Conservation (phyloP, 35 echinoderm and acorn worm genomes). For the Lytechinus pictus region DNA sequence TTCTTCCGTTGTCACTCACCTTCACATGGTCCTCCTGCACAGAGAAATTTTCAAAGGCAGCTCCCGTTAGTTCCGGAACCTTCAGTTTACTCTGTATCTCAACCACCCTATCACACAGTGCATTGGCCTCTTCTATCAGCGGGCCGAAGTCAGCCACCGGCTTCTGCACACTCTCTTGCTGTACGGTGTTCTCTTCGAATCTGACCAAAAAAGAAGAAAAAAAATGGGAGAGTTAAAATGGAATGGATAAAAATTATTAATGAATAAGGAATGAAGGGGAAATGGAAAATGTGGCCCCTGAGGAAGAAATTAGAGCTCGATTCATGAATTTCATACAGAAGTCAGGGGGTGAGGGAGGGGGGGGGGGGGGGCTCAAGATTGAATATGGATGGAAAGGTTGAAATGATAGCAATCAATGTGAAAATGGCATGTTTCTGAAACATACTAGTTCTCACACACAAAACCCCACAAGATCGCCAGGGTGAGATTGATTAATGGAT, state of each 20-base stretch:
- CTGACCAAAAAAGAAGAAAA: neutral
- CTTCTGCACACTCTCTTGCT: neutral
- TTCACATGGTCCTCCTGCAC: conserved; percentile 90
- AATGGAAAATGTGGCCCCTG: neutral
- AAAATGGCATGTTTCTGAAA: neutral
- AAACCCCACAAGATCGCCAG: neutral
- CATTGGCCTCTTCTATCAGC: conserved; percentile 22
- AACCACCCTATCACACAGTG: conserved; percentile 6
- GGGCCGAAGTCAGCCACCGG: conserved; percentile 29
- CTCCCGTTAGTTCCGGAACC: conserved; percentile 72
- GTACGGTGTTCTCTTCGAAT: neutral
- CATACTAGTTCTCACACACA: neutral
- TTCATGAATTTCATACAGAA: neutral
- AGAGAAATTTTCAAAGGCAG: conserved; percentile 91
- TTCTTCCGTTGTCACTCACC: conserved; percentile 56
- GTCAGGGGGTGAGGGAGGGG: neutral
- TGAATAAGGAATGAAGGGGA: conserved; percentile 24
- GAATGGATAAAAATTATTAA: conserved; percentile 11
- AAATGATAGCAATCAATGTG: neutral
- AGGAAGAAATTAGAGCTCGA: neutral
- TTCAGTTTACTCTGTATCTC: conserved; percentile 63
- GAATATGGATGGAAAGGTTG: neutral
- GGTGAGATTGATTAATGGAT: neutral
- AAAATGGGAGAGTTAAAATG: neutral
- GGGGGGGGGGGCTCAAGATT: neutral